Evolutionary conservation across 2,797 vertebrate genomes (phyloP).

Genomic region (Coilia nasus): DNA sequence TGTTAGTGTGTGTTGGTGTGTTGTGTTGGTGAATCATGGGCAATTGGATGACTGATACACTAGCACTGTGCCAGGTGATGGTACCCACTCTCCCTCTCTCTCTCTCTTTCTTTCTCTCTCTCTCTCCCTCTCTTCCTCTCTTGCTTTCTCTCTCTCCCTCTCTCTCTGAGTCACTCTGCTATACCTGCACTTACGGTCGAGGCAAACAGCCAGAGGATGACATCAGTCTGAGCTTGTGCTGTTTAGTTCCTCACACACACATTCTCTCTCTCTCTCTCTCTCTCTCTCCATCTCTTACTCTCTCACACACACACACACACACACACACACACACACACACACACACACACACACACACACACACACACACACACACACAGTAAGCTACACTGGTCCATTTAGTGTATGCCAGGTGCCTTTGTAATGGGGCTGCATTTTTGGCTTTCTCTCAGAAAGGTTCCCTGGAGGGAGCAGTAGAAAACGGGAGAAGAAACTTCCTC

Average conservation of each 20-base stretch:
- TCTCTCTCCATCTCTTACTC: not conserved
- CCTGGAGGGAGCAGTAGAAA: not conserved
- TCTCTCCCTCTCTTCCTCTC: not conserved
- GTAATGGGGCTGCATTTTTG: not conserved
- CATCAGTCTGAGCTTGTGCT: not conserved
- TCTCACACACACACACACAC: not conserved
- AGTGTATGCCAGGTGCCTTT: not conserved
- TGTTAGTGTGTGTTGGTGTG: too few relatives aligned
- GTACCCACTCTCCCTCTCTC: conserved; percentile 9
- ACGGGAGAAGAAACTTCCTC: not conserved
- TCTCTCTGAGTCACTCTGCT: not conserved
- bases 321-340: not conserved
- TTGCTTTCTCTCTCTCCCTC: not conserved
- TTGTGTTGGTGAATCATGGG: too few relatives aligned
- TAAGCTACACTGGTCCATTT: not conserved
- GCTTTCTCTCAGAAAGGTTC: conserved; percentile 1
- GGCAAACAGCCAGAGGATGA: not conserved
- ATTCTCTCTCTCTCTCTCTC: not conserved
- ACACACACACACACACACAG: not conserved
- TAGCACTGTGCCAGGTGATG: too few relatives aligned
- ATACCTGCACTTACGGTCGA: not conserved
- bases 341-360: not conserved
- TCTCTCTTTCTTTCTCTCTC: conserved; percentile 32
- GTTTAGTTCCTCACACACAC: not conserved
- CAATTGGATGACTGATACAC: too few relatives aligned